A percentile compares a stretch with the other conserved stretches of the same genome.
Evolutionary conservation across 2,113 vertebrate species (phyloP).

Genomic region (Tinamus guttatus): DNA sequence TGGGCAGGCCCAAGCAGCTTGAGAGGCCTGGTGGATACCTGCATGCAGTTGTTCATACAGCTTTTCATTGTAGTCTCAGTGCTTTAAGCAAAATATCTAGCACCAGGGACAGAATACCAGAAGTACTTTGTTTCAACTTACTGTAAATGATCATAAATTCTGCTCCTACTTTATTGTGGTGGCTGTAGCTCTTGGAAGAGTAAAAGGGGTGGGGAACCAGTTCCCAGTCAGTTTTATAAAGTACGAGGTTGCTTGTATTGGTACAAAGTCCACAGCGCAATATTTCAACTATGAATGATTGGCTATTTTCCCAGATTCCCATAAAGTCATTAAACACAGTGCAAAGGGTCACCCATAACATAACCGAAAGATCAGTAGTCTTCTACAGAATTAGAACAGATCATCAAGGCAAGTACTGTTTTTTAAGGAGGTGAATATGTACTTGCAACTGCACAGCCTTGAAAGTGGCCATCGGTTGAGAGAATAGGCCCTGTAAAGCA

Average conservation of each 20-base stretch:
- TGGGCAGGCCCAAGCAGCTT: neutral
- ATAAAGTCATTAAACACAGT: constrained; percentile 58
- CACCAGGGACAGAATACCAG: constrained; percentile 27
- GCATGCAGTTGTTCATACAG: neutral
- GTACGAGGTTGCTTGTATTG: constrained; percentile 60
- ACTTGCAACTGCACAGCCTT: neutral
- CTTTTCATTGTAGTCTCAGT: neutral
- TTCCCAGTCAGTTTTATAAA: constrained; percentile 53
- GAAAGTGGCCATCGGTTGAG: neutral
- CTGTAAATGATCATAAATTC: constrained; percentile 65
- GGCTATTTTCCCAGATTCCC: constrained; percentile 58
- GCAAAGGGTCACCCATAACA: constrained; percentile 32
- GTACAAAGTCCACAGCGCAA: constrained; percentile 50
- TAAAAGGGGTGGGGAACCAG: neutral
- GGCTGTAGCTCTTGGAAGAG: constrained; percentile 54
- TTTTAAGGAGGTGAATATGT: neutral
- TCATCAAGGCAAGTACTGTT: neutral
- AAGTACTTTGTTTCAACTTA: constrained; percentile 40
- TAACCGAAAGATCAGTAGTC: neutral
- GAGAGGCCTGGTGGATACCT: neutral
- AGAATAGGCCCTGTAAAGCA: neutral
- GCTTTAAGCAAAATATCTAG: constrained; percentile 7
- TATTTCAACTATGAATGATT: constrained; percentile 60
- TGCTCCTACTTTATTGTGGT: constrained; percentile 59
- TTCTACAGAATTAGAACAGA: neutral